Conservation (phyloP, 2,797 vertebrate species). For the Onychomys torridus region DNA sequence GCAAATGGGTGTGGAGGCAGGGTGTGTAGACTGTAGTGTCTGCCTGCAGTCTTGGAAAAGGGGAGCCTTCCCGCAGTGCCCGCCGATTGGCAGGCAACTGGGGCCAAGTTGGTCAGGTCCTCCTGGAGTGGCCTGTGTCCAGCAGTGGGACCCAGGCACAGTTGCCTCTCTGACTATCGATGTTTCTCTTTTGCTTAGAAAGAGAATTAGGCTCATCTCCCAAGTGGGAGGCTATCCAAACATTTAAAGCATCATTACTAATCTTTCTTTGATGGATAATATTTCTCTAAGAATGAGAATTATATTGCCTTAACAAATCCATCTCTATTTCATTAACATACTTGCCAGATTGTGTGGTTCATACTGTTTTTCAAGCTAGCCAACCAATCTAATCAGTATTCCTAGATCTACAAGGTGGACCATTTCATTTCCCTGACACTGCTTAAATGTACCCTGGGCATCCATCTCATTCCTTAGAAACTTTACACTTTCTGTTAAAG, state of each 20-base stretch:
- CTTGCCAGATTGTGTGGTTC: not conserved
- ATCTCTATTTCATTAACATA: not conserved
- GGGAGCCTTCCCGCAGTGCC: too few species aligned
- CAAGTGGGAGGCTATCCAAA: not conserved
- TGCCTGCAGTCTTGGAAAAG: too few species aligned
- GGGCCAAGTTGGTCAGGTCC: too few species aligned
- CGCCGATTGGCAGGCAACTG: too few species aligned
- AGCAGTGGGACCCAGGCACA: too few species aligned
- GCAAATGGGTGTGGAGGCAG: too few species aligned
- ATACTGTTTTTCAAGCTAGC: not conserved
- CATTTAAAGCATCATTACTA: not conserved
- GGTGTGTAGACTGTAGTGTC: too few species aligned
- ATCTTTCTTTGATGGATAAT: not conserved
- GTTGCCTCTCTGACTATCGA: too few species aligned
- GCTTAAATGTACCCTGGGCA: not conserved
- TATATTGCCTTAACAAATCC: not conserved
- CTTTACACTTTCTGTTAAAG: not conserved
- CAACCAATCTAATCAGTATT: not conserved
- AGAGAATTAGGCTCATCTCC: not conserved
- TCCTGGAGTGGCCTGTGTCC: too few species aligned
- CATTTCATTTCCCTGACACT: not conserved
- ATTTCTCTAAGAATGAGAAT: not conserved
- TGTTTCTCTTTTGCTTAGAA: constrained; percentile 26
- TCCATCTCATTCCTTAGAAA: not conserved
- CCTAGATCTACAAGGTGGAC: not conserved